Evolutionary conservation across 1,140 invertebrate genomes (phyloP).

Genomic region (Planococcus citri): DNA sequence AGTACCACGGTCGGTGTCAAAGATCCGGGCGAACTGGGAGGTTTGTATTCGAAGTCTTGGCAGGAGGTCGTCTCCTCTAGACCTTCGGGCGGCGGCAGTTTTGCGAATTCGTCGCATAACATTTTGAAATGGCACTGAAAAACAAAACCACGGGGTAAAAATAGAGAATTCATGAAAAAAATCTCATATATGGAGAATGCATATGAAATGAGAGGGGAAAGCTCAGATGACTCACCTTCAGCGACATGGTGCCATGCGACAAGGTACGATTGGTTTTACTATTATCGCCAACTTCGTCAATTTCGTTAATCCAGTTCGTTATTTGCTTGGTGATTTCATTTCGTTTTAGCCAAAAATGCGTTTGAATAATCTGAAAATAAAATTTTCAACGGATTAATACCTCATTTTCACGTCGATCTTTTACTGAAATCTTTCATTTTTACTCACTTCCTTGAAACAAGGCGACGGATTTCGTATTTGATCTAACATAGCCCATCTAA

Average conservation of each 20-base stretch:
- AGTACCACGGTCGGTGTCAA: not conserved
- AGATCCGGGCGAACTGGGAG: not conserved
- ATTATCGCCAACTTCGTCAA: slow-evolving; percentile 48
- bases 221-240: slow-evolving; percentile 44
- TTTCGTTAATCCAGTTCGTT: slow-evolving; percentile 77
- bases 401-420: not conserved
- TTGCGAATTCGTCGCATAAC: slow-evolving; percentile 62
- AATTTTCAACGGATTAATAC: not conserved
- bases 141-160: too few species aligned
- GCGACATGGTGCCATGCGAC: slow-evolving; percentile 57
- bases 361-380: slow-evolving; percentile 61
- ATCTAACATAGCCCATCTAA: slow-evolving; percentile 92
- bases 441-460: slow-evolving; percentile 82
- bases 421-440: not conserved
- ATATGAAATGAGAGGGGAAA: slow-evolving; percentile 21
- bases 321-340: slow-evolving; percentile 80
- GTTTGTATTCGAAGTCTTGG: not conserved
- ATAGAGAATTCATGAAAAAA: slow-evolving; percentile 22
- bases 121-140: slow-evolving; percentile 63
- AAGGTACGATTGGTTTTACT: slow-evolving; percentile 48
- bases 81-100: slow-evolving; percentile 58
- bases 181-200: too few species aligned
- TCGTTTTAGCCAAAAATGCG: slow-evolving; percentile 90
- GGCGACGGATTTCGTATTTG: slow-evolving; percentile 78
- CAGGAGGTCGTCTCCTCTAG: slow-evolving; percentile 41